Base-by-base conservation (phyloP, 2,113 vertebrate species). In the Syrrhaptes paradoxus region DNA sequence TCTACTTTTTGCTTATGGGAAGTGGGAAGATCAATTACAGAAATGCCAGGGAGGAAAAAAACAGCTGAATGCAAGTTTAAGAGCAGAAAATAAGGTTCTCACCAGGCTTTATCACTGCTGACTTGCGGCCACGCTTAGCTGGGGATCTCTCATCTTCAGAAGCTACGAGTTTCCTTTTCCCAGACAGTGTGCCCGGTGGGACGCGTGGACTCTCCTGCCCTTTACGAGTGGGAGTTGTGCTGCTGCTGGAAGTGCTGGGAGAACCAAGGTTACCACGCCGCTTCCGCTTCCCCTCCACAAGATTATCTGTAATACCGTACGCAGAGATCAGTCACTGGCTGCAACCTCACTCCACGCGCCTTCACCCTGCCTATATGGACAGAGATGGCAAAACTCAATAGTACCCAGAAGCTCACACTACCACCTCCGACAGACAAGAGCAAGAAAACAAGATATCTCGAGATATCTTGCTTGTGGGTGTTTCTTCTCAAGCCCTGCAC, bases 221-320 rank as follows among this genome's bases (percentile, higher is more conserved):
- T 90, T 98, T 98, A 21, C 98, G 97, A 19, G 97, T 96, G 29
- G 98, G 97, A n/a, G 97, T 98, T 49, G 97, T 97, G 95, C 96
- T 97, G 88, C 97, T 97, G 96, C 98, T 98, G 92, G 98, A 97
- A 66, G 98, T 97, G 76, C 98, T 95, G 36, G 99, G 98, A 11
- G 97, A 98, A 28, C 91, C 97, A 9, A 97, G 32, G 86, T 98
- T 98, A 61, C 98, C 97, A 58, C 99, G 98, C 20, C 99, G 98
- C 84, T 98, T 98, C 92, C 99, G 98, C 95, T 99, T 99, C 71
- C 99, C 99, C 96, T 99, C 99, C 91, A 99, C 99, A 93, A 99
- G 97, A 96, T 99, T 99, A 95, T 99, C 99, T 99, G 79, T 6
- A 22, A 52, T 4, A 58, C 0, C 58, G 58, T 2, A 87, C 22